Evolutionary conservation across 2,113 vertebrate species (phyloP).

Genomic region (Campylorhamphus procurvoides): DNA sequence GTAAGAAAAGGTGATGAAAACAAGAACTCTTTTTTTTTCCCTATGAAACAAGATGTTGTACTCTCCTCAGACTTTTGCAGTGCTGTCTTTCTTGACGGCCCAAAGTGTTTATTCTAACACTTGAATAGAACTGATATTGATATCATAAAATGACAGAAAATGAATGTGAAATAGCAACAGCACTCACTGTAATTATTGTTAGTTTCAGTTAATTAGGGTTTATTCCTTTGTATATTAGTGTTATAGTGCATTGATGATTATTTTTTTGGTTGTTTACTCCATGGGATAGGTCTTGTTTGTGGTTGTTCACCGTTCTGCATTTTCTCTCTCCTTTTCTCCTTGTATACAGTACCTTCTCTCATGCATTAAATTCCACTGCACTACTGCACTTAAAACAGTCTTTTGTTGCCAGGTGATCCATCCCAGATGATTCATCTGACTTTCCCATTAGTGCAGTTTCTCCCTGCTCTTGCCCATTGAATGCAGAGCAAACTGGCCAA

Average conservation of each 20-base stretch:
- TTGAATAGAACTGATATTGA: not conserved
- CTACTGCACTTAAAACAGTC: not conserved
- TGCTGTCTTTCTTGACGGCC: not conserved
- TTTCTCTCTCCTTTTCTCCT: not conserved
- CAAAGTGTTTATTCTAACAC: not conserved
- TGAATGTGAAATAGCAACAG: not conserved
- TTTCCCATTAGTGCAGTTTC: not conserved
- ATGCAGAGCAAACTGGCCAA: not conserved
- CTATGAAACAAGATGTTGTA: not conserved
- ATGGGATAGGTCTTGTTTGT: not conserved
- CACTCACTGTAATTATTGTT: not conserved
- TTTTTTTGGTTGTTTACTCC: not conserved
- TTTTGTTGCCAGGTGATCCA: not conserved
- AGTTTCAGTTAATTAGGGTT: not conserved
- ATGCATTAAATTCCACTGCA: not conserved
- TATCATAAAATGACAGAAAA: not conserved
- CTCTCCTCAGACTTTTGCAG: not conserved
- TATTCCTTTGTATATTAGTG: not conserved
- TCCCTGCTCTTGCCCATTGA: not conserved
- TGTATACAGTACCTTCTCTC: not conserved
- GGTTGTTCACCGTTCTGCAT: not conserved
- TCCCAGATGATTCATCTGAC: not conserved
- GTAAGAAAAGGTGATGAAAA: not conserved
- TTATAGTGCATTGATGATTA: not conserved
- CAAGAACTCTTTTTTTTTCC: not conserved